Conservation (phyloP, 1,140 invertebrate species). For the Drosophila eugracilis region DNA sequence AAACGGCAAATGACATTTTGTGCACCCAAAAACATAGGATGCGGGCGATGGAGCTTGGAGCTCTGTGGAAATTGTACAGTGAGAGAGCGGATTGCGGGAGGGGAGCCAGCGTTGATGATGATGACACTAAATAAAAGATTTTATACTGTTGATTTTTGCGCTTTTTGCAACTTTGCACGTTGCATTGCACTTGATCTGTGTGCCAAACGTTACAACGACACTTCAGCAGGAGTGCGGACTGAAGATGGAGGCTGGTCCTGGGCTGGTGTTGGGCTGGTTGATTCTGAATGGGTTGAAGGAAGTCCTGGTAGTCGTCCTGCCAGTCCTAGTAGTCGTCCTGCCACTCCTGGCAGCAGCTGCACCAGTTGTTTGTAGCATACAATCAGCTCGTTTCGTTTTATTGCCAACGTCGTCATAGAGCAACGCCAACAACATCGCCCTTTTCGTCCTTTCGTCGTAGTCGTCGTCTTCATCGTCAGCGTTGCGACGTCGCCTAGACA, state of each 20-base stretch:
- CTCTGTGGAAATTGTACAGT: slow-evolving; percentile 64
- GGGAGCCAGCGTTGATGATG: slow-evolving; percentile 53
- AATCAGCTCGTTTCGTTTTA: slow-evolving; percentile 83
- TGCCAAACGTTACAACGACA: slow-evolving; percentile 80
- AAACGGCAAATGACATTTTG: slow-evolving; percentile 55
- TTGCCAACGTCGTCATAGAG: slow-evolving; percentile 72
- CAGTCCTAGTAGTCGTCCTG: slow-evolving; percentile 13
- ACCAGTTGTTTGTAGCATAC: slow-evolving; percentile 79
- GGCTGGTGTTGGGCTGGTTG: not conserved
- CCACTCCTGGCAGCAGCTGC: slow-evolving; percentile 42
- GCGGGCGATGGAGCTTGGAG: slow-evolving; percentile 24
- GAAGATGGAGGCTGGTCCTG: slow-evolving; percentile 9
- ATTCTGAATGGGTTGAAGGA: not conserved
- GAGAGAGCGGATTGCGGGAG: slow-evolving; percentile 6
- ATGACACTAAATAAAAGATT: slow-evolving; percentile 84
- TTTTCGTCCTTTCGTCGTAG: slow-evolving; percentile 18
- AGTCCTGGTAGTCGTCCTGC: slow-evolving; percentile 13
- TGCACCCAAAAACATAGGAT: slow-evolving; percentile 24
- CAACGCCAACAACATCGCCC: slow-evolving; percentile 26
- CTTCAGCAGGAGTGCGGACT: slow-evolving; percentile 55
- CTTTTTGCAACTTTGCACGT: slow-evolving; percentile 82
- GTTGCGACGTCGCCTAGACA: slow-evolving; percentile 67
- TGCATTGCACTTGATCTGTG: slow-evolving; percentile 83
- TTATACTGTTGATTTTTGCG: slow-evolving; percentile 83
- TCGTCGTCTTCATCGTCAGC: slow-evolving; percentile 41